A percentile compares a stretch with the other conserved stretches of the same genome.
phyloP scores from a whole-genome alignment of 2,797 vertebrate species.

The Odontamblyopus rebecca region DNA sequence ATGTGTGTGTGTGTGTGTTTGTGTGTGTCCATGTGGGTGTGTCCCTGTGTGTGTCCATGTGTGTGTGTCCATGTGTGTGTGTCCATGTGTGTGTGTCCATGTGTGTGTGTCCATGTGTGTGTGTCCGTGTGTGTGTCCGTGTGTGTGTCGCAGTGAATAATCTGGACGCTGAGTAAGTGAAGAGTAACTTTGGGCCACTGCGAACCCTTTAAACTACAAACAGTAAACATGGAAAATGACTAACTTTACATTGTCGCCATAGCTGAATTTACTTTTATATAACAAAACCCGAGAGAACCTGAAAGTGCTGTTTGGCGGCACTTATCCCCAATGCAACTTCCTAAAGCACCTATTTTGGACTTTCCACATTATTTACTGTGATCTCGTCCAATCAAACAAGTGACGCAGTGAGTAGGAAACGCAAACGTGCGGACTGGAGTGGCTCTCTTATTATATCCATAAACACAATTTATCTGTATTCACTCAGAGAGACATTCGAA shows the following conservation, averaged over 20 bases:
- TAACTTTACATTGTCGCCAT: neutral
- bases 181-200: no score
- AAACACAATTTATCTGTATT: slow-evolving; percentile 27
- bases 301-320: neutral
- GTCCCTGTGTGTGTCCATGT: no score
- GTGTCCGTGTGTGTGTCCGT: no score
- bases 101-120: no score
- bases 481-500: slow-evolving; percentile 20
- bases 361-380: neutral
- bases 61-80: no score
- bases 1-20: no score
- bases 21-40: no score
- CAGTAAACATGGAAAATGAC: neutral
- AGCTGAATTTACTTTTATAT: neutral
- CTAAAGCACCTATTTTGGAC: slow-evolving; percentile 5
- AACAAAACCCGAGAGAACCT: neutral
- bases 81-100: no score
- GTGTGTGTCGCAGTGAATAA: no score
- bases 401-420: neutral
- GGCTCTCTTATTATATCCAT: slow-evolving; percentile 8
- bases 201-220: neutral
- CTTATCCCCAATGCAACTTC: neutral
- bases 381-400: neutral
- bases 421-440: slow-evolving; percentile 5
- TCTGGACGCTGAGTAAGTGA: no score